Evolutionary conservation across 1,140 invertebrate genomes (phyloP).

Genomic region (Ganaspis sp.): DNA sequence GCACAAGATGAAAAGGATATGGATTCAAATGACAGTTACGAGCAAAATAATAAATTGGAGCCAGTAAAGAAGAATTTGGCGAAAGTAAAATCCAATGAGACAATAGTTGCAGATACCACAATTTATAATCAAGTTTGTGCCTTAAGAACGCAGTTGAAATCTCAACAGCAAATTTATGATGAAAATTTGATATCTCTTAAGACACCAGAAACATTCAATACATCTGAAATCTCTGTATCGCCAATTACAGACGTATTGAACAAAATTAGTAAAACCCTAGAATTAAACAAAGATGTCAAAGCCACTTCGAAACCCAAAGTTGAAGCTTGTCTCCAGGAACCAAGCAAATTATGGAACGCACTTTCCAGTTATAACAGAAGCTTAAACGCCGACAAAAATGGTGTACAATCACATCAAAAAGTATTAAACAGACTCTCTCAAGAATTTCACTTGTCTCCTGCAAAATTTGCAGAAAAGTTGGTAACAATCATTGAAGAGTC

Average conservation of each 20-base stretch:
- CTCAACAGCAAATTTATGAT: not conserved
- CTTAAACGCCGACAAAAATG: slow-evolving; percentile 14
- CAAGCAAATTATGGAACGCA: slow-evolving; percentile 7
- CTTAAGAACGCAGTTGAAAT: not conserved
- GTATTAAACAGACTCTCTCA: slow-evolving; percentile 61
- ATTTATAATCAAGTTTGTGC: not conserved
- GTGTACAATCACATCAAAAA: slow-evolving; percentile 19
- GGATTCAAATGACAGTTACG: not conserved
- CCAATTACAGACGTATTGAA: not conserved
- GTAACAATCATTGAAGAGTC: slow-evolving; percentile 68
- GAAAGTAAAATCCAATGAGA: not conserved
- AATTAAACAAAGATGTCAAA: not conserved
- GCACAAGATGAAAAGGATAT: not conserved
- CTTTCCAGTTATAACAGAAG: not conserved
- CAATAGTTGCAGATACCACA: not conserved
- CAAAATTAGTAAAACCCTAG: slow-evolving; percentile 18
- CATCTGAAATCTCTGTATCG: not conserved
- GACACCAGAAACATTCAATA: not conserved
- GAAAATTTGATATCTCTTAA: not conserved
- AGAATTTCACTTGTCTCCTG: slow-evolving; percentile 58
- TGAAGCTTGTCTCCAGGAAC: not conserved
- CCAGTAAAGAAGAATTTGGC: not conserved
- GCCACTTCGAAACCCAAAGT: not conserved
- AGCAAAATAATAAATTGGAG: not conserved
- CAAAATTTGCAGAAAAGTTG: slow-evolving; percentile 63